These are phyloP conservation scores for Glaucopsyche alexis DNA, from an alignment of 2,888 invertebrate genomes.

Conservation along the genomic window DNA sequence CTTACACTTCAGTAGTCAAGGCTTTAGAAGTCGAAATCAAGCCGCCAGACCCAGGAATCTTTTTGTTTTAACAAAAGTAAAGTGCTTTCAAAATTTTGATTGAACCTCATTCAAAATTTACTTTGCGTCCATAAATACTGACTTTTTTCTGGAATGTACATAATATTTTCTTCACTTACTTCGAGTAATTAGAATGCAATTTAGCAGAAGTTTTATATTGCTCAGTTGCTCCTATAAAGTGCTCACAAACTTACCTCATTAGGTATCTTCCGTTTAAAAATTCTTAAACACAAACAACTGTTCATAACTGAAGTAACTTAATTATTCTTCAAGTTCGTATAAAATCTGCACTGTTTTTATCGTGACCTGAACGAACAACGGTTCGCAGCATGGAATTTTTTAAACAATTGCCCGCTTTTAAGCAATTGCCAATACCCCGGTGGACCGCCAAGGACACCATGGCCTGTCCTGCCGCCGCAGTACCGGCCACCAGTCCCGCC, in stretches of 20 bases:
- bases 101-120: too few relatives aligned
- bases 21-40: background rate
- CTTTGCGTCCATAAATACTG: too few relatives aligned
- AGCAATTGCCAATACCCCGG: too few relatives aligned
- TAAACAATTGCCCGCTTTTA: too few relatives aligned
- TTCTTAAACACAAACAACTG: constrained; percentile 4
- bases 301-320: background rate
- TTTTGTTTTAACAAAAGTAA: too few relatives aligned
- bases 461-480: too few relatives aligned
- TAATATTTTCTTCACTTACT: background rate
- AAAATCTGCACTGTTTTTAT: background rate
- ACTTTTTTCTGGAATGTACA: background rate
- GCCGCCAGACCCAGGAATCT: too few relatives aligned
- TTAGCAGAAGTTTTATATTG: background rate
- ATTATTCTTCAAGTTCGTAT: background rate
- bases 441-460: too few relatives aligned
- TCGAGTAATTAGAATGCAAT: constrained; percentile 6
- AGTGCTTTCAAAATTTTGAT: background rate
- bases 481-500: too few relatives aligned
- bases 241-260: background rate
- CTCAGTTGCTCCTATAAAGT: background rate
- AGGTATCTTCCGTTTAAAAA: constrained; percentile 9
- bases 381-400: too few relatives aligned
- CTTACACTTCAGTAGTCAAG: background rate
- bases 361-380: too few relatives aligned